Evolutionary conservation across 2,797 vertebrate genomes (phyloP).

Genomic region (Galago senegalensis): DNA sequence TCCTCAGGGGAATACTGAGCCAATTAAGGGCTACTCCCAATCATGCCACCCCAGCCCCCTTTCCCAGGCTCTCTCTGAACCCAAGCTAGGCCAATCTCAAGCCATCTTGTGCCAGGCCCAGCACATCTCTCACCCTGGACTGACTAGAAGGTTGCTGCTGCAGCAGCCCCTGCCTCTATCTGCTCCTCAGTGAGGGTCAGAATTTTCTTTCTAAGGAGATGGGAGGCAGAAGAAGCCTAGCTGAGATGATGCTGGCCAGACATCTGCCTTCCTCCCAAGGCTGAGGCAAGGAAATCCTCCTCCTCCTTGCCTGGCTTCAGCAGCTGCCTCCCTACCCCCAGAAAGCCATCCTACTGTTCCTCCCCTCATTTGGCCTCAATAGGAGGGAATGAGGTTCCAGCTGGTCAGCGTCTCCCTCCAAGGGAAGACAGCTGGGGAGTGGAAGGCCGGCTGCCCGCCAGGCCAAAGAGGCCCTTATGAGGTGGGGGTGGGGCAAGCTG

Average conservation of each 20-base stretch:
- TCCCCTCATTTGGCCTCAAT: conserved; percentile 79
- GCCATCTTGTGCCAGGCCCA: neutral
- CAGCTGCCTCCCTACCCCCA: conserved; percentile 76
- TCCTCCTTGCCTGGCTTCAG: conserved; percentile 61
- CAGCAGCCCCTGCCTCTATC: neutral
- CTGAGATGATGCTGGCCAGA: conserved; percentile 28
- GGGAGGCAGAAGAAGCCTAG: conserved; percentile 23
- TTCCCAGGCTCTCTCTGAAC: neutral
- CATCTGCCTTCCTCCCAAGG: conserved; percentile 21
- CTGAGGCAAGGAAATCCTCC: conserved; percentile 62
- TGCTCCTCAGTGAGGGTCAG: neutral
- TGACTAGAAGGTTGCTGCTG: neutral
- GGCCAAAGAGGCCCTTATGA: conserved; percentile 75
- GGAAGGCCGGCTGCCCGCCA: conserved; percentile 72
- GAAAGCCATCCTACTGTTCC: conserved; percentile 63
- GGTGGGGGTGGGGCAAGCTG: conserved; percentile 57
- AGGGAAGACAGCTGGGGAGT: conserved; percentile 84
- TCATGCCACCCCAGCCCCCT: neutral
- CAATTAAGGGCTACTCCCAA: neutral
- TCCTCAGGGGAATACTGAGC: conserved; percentile 25
- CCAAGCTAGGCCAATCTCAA: conserved; percentile 24
- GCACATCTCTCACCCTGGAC: neutral
- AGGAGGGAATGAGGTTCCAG: conserved; percentile 80
- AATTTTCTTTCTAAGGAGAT: conserved; percentile 35
- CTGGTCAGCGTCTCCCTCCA: conserved; percentile 84